Evolutionary conservation across 1,140 invertebrate species (phyloP).

Genomic region (Lasioglossum albipes): DNA sequence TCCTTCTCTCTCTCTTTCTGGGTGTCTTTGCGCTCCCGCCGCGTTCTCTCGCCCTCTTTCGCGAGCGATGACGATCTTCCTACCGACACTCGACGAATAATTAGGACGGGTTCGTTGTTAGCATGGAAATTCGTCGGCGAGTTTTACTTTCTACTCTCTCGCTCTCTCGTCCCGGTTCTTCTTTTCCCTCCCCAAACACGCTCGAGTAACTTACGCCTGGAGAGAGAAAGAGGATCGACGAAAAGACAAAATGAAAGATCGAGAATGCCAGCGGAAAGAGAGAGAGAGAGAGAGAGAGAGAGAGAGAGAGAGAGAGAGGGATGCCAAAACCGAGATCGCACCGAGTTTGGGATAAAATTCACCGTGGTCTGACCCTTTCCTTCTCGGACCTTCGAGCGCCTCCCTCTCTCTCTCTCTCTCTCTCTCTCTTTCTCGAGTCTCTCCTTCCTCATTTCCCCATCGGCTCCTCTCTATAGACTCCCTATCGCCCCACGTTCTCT

Average conservation of each 20-base stretch:
- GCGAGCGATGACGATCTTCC: conserved; percentile 54
- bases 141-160: conserved; percentile 34
- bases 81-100: conserved; percentile 68
- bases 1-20: too few relatives aligned
- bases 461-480: conserved; percentile 39
- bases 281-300: too few relatives aligned
- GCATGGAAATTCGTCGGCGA: conserved; percentile 68
- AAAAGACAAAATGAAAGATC: conserved; percentile 38
- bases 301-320: conserved; percentile 7
- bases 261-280: conserved; percentile 10
- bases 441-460: conserved; percentile 31
- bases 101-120: conserved; percentile 70
- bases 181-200: background rate
- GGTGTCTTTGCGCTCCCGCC: background rate
- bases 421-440: background rate
- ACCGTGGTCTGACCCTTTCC: conserved; percentile 34
- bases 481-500: background rate
- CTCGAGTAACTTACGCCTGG: conserved; percentile 30
- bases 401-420: background rate
- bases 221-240: conserved; percentile 23
- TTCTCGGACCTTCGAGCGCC: background rate
- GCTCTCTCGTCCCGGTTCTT: background rate
- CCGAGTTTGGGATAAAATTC: conserved; percentile 67
- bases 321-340: conserved; percentile 42
- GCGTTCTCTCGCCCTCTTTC: conserved; percentile 32